Evolutionary conservation across 2,797 vertebrate genomes (phyloP), one percentile per base, ranked within the genome.

Genomic region (Gouania willdenowi): DNA sequence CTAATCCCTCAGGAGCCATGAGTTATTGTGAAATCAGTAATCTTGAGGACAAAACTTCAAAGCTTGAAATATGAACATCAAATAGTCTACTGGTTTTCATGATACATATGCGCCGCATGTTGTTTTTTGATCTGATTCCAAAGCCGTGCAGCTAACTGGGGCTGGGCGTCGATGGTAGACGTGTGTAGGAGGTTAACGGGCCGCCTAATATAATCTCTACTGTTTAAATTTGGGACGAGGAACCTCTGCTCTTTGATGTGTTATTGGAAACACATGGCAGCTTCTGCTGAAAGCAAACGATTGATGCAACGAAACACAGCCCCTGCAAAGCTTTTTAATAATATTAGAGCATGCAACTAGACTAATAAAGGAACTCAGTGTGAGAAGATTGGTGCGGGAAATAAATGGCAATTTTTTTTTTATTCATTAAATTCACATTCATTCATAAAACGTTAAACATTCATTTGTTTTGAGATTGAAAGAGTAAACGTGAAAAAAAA

Each of bases 211-310:
- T 41, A 39, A 59, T 67, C 68, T 70, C 11, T 41, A 42, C 54
- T 37, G 51, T 39, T 41, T 34, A 46, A 60, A 75, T 42, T 63
- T 42, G 58, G 10, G 27, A 66, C 61, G 50, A 66, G 73, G 44
- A 41, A 48, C 14, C 30, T 38, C 21, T 40, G 29, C 35, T 41
- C 52, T 70, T 66, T 70, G 60, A 59, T 42, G 47, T 57, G 8
- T 60, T 73, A 78, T 47, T 17, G 41, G 18, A 75, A 77, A 44
- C 75, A 81, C 41, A 63, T 72, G 72, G 42, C 28, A 17, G 59
- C 43, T 58, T 42, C 44, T 43, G 58, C 27, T 36, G 27, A 21
- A 36, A 7, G 66, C 67, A 83, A 71, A 77, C 81, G 76, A 23
- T n/a, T n/a, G n/a, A n/a, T n/a, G n/a, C n/a, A n/a, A n/a, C n/a